Base-by-base conservation (phyloP, 2,113 vertebrate genomes). In the Myodes glareolus region DNA sequence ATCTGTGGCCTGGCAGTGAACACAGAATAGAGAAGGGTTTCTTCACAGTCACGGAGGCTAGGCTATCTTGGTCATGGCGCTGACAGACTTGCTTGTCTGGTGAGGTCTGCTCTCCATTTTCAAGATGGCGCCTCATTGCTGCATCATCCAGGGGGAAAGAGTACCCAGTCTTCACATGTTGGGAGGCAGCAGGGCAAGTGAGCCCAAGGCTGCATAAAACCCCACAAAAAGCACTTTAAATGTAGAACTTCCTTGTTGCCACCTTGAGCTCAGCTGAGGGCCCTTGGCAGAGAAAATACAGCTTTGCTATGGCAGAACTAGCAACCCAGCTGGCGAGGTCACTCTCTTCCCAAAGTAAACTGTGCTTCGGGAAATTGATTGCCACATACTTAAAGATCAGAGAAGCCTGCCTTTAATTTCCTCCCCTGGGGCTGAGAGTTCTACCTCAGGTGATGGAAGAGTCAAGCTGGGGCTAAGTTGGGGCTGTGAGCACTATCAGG, bases 311-410 rank as follows among this genome's bases (percentile, higher is more conserved):
- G 45, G 72, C 25, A 81, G 19, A 7, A 68, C 72, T 82, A 58
- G 78, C 36, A 72, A 1, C 84, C 61, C 13, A 12, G 23, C 93
- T 92, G 33, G 76, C 39, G 29, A 68, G n/a, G 27, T 63, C 1
- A 55, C 19, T 91, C 45, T 25, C 55, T 91, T 86, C 11, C 86
- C 82, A 82, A 67, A 65, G 31, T 55, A 76, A 55, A 27, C 82
- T 33, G 58, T 82, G 42, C 14, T 90, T 85, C 73, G 63, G 63
- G 67, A 90, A 93, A 92, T 94, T 78, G 21, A 77, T 36, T 76
- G 92, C 16, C 52, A 9, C 70, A 0, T 72, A 67, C n/a, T 27
- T 65, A 96, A 92, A 81, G 52, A 63, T n/a, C 29, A 84, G 19
- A 75, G 84, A 92, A 85, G 52, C 3, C 4, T 16, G 63, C 36